Conservation (phyloP, 2,113 vertebrate species). For the Macrotis lagotis region DNA sequence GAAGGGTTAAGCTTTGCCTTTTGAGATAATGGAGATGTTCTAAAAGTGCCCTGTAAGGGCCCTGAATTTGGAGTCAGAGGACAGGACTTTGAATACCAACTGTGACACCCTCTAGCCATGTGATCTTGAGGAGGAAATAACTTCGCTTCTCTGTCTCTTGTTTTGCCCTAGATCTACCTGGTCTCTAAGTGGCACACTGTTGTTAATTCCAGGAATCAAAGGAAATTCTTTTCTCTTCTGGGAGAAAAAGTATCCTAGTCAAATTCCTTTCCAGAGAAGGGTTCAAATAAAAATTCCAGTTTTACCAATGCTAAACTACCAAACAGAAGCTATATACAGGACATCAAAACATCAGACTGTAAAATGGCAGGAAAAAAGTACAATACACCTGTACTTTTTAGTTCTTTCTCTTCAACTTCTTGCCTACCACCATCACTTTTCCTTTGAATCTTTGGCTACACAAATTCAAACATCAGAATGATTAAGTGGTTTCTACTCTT, state of each 20-base stretch:
- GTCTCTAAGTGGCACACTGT: neutral
- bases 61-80: neutral
- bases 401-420: neutral
- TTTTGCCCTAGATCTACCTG: neutral
- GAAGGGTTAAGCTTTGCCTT: neutral
- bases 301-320: neutral
- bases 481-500: neutral
- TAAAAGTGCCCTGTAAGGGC: neutral
- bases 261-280: neutral
- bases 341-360: neutral
- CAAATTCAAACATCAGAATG: neutral
- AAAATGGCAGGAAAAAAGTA: neutral
- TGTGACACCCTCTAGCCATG: neutral
- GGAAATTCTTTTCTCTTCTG: slow-evolving; percentile 14
- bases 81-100: neutral
- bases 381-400: neutral
- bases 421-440: neutral
- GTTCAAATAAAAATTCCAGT: slow-evolving; percentile 1
- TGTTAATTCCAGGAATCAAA: slow-evolving; percentile 23
- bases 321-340: neutral
- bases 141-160: neutral
- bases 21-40: neutral
- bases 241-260: neutral
- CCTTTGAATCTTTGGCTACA: neutral
- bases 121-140: neutral